Evolutionary conservation across 2,888 invertebrate genomes (phyloP), one percentile per base, ranked within the genome.

Genomic region (Leptarthrus brevirostris): DNA sequence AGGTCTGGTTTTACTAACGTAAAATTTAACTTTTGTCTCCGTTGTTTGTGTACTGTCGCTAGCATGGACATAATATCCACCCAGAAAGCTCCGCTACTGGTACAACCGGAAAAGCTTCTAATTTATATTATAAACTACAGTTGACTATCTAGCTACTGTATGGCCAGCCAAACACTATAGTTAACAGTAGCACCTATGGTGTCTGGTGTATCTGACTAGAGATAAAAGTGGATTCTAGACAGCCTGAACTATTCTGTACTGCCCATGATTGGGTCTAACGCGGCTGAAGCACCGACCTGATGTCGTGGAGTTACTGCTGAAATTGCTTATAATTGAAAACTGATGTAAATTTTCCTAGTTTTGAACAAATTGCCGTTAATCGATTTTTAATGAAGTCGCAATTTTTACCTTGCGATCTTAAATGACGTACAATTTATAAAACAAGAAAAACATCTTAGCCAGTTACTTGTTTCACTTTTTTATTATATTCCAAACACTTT

Each of bases 271-370:
- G 5, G 6, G 8, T 18, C 5, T 10, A 16, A 20, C 2, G 14
- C 14, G 20, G 2, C 26, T 8, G 26, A 30, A 24, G 18, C 22
- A 26, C 26, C 54, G 14, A 12, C 24, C 14, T 49, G 26, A 14
- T 26, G 14, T 54, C 26, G 26, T 54, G 12, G 10, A n/a, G 54
- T 14, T 24, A 40, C 26, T 6, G 14, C 26, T 24, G 26, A 24
- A 54, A 54, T 54, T 18, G 54, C 12, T 10, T 24, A 12, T 64
- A 64, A 64, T 64, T 64, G 64, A 44, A 64, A 64, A 64, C 44
- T 64, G n/a, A 64, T 64, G 47, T 82, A 71, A 83, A 87, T 87
- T 86, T 86, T 86, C 54, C 26, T n/a, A 49, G 12, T 54, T 54
- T 24, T 14, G 26, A 24, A 14, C 12, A 26, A 54, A 26, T 26